These are phyloP conservation scores for Aeoliscus strigatus DNA, from an alignment of 2,797 vertebrate genomes.

Conservation along the genomic window DNA sequence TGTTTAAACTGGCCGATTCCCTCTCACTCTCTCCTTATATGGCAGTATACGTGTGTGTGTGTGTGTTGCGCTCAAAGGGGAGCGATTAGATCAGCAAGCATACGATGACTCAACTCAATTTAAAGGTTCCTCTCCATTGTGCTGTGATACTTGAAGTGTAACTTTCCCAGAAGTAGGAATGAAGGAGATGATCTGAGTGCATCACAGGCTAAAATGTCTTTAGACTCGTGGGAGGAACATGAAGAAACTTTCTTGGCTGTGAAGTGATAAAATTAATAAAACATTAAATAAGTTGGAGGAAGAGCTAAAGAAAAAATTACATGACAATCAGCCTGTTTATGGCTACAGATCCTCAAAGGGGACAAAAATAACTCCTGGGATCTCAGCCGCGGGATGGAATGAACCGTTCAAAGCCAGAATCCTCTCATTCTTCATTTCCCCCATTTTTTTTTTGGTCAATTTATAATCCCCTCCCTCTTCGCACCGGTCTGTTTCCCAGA, in stretches of 20 bases:
- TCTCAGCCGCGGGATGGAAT: conserved; percentile 30
- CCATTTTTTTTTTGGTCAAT: conserved; percentile 18
- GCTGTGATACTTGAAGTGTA: too few species aligned
- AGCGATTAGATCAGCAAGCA: conserved; percentile 63
- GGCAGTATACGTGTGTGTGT: conserved; percentile 49
- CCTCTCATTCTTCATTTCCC: conserved; percentile 37
- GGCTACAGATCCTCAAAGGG: conserved; percentile 27
- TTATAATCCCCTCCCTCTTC: conserved; percentile 19
- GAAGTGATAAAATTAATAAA: too few species aligned
- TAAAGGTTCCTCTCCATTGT: conserved; percentile 23
- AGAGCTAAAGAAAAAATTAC: conserved; percentile 27
- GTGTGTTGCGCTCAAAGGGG: conserved; percentile 52
- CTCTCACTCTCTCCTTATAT: conserved; percentile 76
- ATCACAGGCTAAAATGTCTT: too few species aligned
- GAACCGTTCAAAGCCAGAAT: conserved; percentile 39
- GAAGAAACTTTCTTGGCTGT: neutral
- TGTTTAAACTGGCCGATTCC: conserved; percentile 46
- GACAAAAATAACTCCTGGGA: conserved; percentile 52
- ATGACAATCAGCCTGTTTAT: conserved; percentile 40
- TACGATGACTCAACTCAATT: conserved; percentile 43
- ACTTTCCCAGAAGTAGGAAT: too few species aligned
- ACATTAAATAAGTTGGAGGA: neutral
- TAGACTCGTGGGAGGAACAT: too few species aligned
- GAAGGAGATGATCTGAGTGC: too few species aligned
- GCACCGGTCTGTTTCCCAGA: conserved; percentile 45